Conservation (phyloP, 2,113 vertebrate genomes). For the Macroglossus sobrinus region DNA sequence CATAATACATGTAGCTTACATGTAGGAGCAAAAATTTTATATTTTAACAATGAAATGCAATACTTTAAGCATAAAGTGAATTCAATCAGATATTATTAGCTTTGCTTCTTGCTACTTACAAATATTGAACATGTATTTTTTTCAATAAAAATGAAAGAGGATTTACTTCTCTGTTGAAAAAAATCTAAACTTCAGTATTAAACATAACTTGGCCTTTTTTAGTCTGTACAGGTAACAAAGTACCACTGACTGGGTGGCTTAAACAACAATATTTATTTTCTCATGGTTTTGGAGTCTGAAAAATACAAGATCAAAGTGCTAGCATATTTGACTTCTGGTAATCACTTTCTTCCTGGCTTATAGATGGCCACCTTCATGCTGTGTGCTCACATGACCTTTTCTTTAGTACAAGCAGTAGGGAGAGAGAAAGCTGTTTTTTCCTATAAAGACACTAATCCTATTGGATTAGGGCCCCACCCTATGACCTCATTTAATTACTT, state of each 20-base stretch:
- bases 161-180: not conserved
- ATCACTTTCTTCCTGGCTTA: not conserved
- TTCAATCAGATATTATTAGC: not conserved
- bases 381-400: not conserved
- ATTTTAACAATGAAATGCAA: not conserved
- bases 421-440: not conserved
- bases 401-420: not conserved
- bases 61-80: not conserved
- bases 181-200: not conserved
- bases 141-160: not conserved
- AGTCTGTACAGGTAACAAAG: not conserved
- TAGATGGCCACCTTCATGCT: not conserved
- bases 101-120: conserved; percentile 1
- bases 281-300: not conserved
- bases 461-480: not conserved
- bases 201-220: not conserved
- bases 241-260: not conserved
- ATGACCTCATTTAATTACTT: not conserved
- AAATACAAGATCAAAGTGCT: not conserved
- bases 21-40: not conserved
- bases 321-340: not conserved
- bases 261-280: not conserved
- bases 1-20: not conserved
- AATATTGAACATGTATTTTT: not conserved
- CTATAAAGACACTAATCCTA: not conserved